These are phyloP conservation scores for Hybognathus amarus DNA, from an alignment of 2,797 vertebrate species.

Conservation along the genomic window DNA sequence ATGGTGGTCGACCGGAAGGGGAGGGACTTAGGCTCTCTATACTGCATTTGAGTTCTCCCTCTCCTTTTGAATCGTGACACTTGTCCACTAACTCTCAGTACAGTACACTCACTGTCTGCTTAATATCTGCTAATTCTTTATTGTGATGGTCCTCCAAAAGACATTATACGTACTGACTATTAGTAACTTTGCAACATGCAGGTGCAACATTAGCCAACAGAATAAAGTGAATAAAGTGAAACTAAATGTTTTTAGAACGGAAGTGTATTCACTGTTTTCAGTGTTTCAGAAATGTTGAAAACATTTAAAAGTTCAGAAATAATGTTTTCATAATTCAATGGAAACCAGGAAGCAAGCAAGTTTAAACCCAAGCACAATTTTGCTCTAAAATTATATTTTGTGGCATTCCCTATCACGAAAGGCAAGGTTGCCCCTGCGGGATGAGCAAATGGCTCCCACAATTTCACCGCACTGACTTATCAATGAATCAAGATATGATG, in stretches of 20 bases:
- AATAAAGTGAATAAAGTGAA: too few species aligned
- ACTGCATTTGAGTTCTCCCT: too few species aligned
- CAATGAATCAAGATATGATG: conserved; percentile 37
- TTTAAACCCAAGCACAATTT: background rate
- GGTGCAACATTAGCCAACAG: too few species aligned
- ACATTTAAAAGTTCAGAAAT: background rate
- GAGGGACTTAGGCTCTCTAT: too few species aligned
- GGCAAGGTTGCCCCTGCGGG: background rate
- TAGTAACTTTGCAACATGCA: too few species aligned
- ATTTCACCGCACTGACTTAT: conserved; percentile 9
- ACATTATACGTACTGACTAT: too few species aligned
- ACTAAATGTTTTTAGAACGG: background rate
- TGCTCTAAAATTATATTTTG: background rate
- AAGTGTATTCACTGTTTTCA: background rate
- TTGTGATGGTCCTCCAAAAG: too few species aligned
- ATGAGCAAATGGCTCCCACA: background rate
- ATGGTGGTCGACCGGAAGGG: too few species aligned
- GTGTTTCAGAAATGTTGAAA: background rate
- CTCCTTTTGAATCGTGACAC: too few species aligned
- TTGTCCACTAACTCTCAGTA: too few species aligned
- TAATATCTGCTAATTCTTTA: too few species aligned
- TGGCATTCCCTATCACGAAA: conserved; percentile 12
- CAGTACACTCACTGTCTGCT: too few species aligned
- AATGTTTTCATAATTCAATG: background rate
- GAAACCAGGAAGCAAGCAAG: background rate